Percentiles rank a stretch among this genome's conserved stretches.
phyloP scores from a whole-genome alignment of 2,797 vertebrate genomes.

The Ctenochaetus hawaiiensis region DNA sequence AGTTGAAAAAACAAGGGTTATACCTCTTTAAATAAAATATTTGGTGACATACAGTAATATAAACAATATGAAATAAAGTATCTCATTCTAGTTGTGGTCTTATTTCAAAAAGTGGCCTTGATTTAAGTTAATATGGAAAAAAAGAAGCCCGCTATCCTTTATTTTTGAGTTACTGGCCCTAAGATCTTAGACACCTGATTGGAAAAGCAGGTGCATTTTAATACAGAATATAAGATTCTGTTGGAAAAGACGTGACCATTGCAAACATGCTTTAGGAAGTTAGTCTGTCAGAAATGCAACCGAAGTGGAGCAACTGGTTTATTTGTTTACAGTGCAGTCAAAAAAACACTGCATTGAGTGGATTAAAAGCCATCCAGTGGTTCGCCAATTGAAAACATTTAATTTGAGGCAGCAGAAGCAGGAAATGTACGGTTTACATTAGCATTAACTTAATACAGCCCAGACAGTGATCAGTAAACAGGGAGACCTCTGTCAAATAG shows the following conservation, averaged over 20 bases:
- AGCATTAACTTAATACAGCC: not conserved
- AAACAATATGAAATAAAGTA: not conserved
- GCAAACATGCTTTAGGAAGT: not conserved
- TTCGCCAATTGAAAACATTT: not conserved
- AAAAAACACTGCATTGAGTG: not conserved
- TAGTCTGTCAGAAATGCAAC: not conserved
- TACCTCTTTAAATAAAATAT: conserved; percentile 26
- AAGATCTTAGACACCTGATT: not conserved
- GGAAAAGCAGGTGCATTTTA: not conserved
- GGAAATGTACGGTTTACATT: not conserved
- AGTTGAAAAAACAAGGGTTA: conserved; percentile 18
- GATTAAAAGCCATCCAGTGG: not conserved
- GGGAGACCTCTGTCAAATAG: not conserved
- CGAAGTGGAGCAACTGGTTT: not conserved
- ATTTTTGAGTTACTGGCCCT: no score
- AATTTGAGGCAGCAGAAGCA: not conserved
- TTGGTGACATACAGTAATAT: not conserved
- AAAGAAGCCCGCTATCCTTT: not conserved
- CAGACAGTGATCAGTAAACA: not conserved
- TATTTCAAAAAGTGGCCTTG: conserved; percentile 3
- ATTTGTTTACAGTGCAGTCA: conserved; percentile 3
- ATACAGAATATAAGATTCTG: not conserved
- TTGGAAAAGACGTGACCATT: not conserved
- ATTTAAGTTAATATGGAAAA: not conserved
- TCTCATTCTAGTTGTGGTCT: not conserved